phyloP scores from a whole-genome alignment of 2,797 vertebrate species.

The Podargus strigoides region DNA sequence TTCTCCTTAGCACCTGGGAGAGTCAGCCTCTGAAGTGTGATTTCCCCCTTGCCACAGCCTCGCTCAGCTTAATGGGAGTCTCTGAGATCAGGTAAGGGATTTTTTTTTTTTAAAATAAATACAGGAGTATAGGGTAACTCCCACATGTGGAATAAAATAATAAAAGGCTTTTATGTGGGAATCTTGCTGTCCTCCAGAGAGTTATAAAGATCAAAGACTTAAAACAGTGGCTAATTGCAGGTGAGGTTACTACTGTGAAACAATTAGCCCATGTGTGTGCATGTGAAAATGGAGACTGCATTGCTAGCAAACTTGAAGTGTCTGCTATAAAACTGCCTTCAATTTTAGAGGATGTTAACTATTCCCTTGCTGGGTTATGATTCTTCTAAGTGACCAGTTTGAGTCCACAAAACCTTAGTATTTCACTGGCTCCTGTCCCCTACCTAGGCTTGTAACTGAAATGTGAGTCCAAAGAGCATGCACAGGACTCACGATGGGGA shows the following conservation, averaged over 20 bases:
- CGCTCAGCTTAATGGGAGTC: not conserved
- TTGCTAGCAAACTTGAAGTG: not conserved
- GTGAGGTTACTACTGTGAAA: conserved; percentile 45
- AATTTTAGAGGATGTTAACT: not conserved
- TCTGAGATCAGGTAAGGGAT: conserved; percentile 17
- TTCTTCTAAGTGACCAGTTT: not conserved
- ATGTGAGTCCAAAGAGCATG: not conserved
- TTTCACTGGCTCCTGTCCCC: not conserved
- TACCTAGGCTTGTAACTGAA: not conserved
- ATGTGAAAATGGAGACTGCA: not conserved
- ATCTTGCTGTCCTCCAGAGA: conserved; percentile 37
- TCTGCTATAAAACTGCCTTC: not conserved
- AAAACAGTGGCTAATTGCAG: conserved; percentile 49
- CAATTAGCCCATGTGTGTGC: not conserved
- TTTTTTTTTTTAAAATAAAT: not conserved
- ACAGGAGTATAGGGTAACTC: not conserved
- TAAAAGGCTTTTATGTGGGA: conserved; percentile 48
- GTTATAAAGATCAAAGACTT: conserved; percentile 51
- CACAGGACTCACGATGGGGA: fast-evolving
- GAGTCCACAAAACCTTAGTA: not conserved
- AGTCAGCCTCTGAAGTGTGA: not conserved
- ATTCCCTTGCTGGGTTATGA: not conserved
- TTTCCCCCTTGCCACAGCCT: not conserved
- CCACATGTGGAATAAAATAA: conserved; percentile 11
- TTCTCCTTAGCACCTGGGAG: not conserved